Evolutionary conservation across 35 echinoderm and acorn worm species (phyloP).

Genomic region (Antedon bifida): DNA sequence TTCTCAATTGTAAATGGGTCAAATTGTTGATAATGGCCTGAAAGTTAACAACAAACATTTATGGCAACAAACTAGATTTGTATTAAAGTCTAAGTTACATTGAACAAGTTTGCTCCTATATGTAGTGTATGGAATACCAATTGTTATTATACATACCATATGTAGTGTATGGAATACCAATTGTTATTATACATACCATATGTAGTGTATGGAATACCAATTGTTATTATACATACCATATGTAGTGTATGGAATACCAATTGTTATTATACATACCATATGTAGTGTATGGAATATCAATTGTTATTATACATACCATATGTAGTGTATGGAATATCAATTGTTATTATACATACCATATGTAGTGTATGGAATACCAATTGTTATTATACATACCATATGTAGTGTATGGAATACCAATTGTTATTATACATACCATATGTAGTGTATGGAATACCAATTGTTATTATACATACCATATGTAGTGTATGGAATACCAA

Average conservation of each 20-base stretch:
- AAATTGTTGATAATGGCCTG: conserved; percentile 54
- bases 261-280: conserved; percentile 56
- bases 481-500: conserved; percentile 74
- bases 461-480: conserved; percentile 56
- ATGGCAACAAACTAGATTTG: no score
- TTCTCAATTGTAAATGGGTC: conserved; percentile 89
- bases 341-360: conserved; percentile 56
- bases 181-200: conserved; percentile 56
- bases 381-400: conserved; percentile 56
- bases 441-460: conserved; percentile 74
- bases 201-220: conserved; percentile 74
- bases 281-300: conserved; percentile 72
- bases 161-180: conserved; percentile 74
- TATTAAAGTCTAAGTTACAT: no score
- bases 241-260: conserved; percentile 74
- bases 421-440: conserved; percentile 56
- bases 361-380: conserved; percentile 74
- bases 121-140: conserved; percentile 74
- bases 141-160: conserved; percentile 56
- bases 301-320: conserved; percentile 56
- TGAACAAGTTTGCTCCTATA: conserved; percentile 59
- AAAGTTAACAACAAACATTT: neutral
- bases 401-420: conserved; percentile 74
- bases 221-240: conserved; percentile 56
- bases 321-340: conserved; percentile 72